Percentiles rank a stretch among this genome's conserved stretches.
Conservation (phyloP, 1,140 invertebrate genomes). For the Ganaspis sp. region DNA sequence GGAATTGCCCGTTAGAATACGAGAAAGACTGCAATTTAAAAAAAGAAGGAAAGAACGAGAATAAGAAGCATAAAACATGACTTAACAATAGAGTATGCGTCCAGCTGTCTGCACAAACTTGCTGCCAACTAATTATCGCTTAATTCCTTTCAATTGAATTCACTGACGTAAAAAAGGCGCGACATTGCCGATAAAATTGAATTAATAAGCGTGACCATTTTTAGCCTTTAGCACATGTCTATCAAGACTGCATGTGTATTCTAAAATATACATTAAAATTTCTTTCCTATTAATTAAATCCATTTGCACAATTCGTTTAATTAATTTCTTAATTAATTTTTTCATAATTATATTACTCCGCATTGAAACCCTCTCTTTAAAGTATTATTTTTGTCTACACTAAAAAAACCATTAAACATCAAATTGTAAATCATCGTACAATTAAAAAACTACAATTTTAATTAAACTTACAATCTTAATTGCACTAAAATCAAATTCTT, state of each 20-base stretch:
- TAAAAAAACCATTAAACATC: no score
- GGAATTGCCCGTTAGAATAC: slow-evolving; percentile 43
- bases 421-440: neutral
- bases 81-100: slow-evolving; percentile 46
- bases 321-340: neutral
- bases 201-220: slow-evolving; percentile 38
- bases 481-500: no score
- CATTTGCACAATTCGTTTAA: neutral
- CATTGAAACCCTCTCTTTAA: neutral
- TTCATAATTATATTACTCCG: no score
- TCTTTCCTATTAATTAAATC: no score
- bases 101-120: slow-evolving; percentile 62
- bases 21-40: slow-evolving; percentile 33
- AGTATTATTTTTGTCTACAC: no score
- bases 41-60: slow-evolving; percentile 43
- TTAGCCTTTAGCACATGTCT: neutral
- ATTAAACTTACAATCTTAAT: no score
- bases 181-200: slow-evolving; percentile 50
- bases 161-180: slow-evolving; percentile 47
- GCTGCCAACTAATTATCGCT: slow-evolving; percentile 60
- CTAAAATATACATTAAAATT: no score
- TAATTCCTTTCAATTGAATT: slow-evolving; percentile 63
- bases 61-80: slow-evolving; percentile 32
- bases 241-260: no score
- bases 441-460: neutral